Base-by-base conservation (phyloP, 2,113 vertebrate species). In the Callionymus lyra region DNA sequence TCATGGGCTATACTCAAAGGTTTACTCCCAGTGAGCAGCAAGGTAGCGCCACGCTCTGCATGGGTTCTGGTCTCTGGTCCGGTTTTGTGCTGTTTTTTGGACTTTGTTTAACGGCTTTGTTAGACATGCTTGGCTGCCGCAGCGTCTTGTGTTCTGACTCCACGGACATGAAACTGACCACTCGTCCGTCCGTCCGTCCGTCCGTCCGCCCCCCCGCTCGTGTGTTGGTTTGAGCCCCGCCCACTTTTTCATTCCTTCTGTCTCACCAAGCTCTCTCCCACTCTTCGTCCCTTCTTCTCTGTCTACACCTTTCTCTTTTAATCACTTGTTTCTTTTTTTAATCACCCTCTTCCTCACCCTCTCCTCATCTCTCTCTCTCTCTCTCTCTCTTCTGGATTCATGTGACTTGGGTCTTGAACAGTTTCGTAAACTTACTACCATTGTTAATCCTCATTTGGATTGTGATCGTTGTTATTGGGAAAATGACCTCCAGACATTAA, bases 1-100 rank as follows among this genome's bases (percentile, higher is more conserved):
- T 81, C 84, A 86, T 88, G 91, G 89, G 89, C 92, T 97, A 96
- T 98, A 94, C 94, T 95, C 92, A 91, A 94, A 92, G 88, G 91
- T 94, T 94, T 97, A 92, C 91, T 89, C 80, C 87, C 88, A 82
- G 90, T 91, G 76, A 86, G 79, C 64, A 59, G 31, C 47, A 67
- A 87, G 81, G 79, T 66, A 74, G 83, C 80, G 56, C 82, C 55
- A 78, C 85, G 86, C 85, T 88, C 86, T 91, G 89, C 89, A 93
- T 91, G 90, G 71, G 80, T 74, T 84, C 80, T 27, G 78, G 76
- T 84, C 79, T 83, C 79, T 2, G 77, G 81, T 88, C 81, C 68
- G 45, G 86, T 80, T n/a, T 79, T 85, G 86, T 91, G 88, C 79
- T 85, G 84, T 85, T 70, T 70, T 65, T 56, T 34, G 14, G 65